A percentile compares a stretch with the other conserved stretches of the same genome.
phyloP scores from a whole-genome alignment of 2,888 invertebrate genomes.

The Parochlus steinenii region DNA sequence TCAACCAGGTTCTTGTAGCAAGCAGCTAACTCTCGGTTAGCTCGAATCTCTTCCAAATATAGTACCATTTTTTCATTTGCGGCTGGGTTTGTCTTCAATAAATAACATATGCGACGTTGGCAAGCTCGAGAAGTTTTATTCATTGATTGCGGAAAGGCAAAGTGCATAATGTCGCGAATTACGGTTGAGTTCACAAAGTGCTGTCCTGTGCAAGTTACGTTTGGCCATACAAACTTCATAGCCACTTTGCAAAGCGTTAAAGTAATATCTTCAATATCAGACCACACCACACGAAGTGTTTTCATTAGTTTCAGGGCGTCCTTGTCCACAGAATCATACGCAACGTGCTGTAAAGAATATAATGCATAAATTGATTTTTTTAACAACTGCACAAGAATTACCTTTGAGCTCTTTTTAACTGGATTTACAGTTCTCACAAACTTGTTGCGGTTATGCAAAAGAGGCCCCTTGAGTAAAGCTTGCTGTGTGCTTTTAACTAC shows the following conservation, averaged over 20 bases:
- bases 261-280: conserved; percentile 47
- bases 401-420: no score
- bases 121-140: conserved; percentile 56
- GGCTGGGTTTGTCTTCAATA: conserved; percentile 37
- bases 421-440: no score
- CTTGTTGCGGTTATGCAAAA: no score
- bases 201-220: conserved; percentile 20
- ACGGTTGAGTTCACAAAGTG: conserved; percentile 29
- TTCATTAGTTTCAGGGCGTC: conserved; percentile 5
- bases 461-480: no score
- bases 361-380: no score
- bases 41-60: conserved; percentile 41
- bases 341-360: no score
- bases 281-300: conserved; percentile 44
- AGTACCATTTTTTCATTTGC: conserved; percentile 41
- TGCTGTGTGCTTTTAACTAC: no score
- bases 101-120: conserved; percentile 42
- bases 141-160: conserved; percentile 29
- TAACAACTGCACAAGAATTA: no score
- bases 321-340: conserved; percentile 2
- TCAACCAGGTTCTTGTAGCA: conserved; percentile 20
- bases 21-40: conserved; percentile 30
- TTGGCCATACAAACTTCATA: conserved; percentile 34
- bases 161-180: conserved; percentile 40
- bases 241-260: conserved; percentile 50